Conservation (phyloP, 2,888 invertebrate genomes). For the Panopea generosa region DNA sequence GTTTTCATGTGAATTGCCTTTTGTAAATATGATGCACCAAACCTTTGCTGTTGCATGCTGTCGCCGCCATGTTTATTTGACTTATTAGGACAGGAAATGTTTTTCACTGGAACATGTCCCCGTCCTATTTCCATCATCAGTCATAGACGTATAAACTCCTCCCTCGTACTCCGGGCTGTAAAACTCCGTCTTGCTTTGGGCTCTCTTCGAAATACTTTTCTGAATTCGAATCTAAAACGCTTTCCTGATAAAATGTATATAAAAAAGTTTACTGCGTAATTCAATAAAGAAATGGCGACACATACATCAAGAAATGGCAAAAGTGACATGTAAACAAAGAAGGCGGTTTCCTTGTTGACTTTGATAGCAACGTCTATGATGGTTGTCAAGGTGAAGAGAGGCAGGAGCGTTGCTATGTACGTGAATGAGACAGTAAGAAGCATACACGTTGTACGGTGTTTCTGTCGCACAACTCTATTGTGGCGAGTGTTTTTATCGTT, state of each 20-base stretch:
- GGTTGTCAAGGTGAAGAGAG: not conserved
- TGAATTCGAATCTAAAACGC: slow-evolving; percentile 73
- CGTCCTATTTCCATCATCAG: too few relatives aligned
- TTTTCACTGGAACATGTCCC: too few relatives aligned
- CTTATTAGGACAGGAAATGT: too few relatives aligned
- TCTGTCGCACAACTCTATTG: not conserved
- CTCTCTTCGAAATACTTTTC: slow-evolving; percentile 56
- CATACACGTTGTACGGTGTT: not conserved
- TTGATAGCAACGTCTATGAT: not conserved
- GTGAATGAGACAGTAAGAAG: not conserved
- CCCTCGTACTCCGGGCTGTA: slow-evolving; percentile 45
- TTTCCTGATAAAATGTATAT: slow-evolving; percentile 79
- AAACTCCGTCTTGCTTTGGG: slow-evolving; percentile 24
- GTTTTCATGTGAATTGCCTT: too few relatives aligned
- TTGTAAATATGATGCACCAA: too few relatives aligned
- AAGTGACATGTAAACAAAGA: slow-evolving; percentile 40
- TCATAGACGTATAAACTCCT: slow-evolving; percentile 35
- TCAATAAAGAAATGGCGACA: slow-evolving; percentile 72
- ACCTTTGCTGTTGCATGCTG: too few relatives aligned
- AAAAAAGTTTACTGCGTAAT: slow-evolving; percentile 79
- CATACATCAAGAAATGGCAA: slow-evolving; percentile 67
- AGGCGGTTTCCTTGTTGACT: slow-evolving; percentile 31
- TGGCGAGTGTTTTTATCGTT: not conserved
- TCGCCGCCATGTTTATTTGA: too few relatives aligned
- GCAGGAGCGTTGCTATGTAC: not conserved